Base-by-base conservation (phyloP, 2,113 vertebrate genomes). In the Petrocephalus zakoni region DNA sequence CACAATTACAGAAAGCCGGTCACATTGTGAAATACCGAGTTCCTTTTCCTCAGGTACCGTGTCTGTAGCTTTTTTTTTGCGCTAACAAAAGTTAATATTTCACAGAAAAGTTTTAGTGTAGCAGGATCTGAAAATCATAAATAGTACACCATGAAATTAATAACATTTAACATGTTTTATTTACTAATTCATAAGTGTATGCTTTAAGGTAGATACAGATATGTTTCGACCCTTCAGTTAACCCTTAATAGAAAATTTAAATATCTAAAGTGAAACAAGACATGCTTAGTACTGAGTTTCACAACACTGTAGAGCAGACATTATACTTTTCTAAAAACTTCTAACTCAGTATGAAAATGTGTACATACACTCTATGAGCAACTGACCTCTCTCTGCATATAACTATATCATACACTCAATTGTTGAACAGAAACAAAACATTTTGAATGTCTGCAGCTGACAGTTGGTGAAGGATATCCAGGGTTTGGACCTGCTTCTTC, bases 1-100 rank as follows among this genome's bases (percentile, higher is more conserved):
- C 91, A 91, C 93, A 92, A 93, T 90, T 89, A 89, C 86, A 91
- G 64, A 91, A 89, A 92, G 90, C 90, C 91, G 89, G 93, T 90
- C 58, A 42, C 81, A 49, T 86, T 87, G 90, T 88, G 87, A 92
- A 91, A 91, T 86, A 22, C 88, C 86, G 90, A 88, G 94, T 95
- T 93, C 92, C 53, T 88, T 93, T 94, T 94, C 92, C 89, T 37
- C 53, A 72, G 56, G n/a, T 72, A 47, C n/a, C 61, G 29, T 68
- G 25, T 29, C 29, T 29, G 61, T 29, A 68, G 61, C 25, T 68
- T 11, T 19, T 15, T 1, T 19, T 15, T 55, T 13, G 11, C 53
- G 17, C 53, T 55, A 15, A 19, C 53, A 19, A 55, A 55, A 55
- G 53, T 3, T 55, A 55, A 55, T 55, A 9, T 15, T 55, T 55